Base-by-base conservation (phyloP, 2,113 vertebrate species). In the Rhizomys pruinosus region DNA sequence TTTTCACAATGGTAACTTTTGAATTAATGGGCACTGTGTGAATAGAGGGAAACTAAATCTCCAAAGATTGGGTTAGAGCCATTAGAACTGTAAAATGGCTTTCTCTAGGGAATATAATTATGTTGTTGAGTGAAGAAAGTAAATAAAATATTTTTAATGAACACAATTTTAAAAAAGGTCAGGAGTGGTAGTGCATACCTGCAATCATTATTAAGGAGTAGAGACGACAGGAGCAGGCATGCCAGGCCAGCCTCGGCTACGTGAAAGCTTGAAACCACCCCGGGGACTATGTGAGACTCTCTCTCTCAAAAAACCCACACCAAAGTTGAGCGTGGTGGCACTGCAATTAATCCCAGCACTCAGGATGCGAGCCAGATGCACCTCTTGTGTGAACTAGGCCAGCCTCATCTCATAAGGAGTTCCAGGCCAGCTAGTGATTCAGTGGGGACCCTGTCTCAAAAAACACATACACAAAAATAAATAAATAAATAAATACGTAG, bases 101-200 rank as follows among this genome's bases (percentile, higher is more conserved):
- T 13, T 57, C 13, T 73, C 25, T 39, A 9, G 52, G 42, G n/a
- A 80, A 87, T 81, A 69, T 22, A 66, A 64, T 71, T 22, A 34
- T 72, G 68, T 78, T 72, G 23, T 8, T 89, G 68, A 96, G 73
- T 27, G 89, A 72, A 86, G 1, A 84, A 72, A 79, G 6, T 84
- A 61, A 81, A 79, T 12, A 90, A 85, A 42, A n/a, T n/a, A n/a
- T n/a, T 81, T 88, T 89, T 47, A 71, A 11, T 22, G 52, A 89
- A 74, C 16, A 44, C 85, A 52, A 4, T 32, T 52, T 52, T 22
- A 20, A 11, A 32, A 22, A 16, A 9, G 23, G 11, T 29, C 32
- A 68, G 42, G 19, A 34, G 63, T 25, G 12, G 34, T 13, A 0
- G 42, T 52, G 34, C 42, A 52, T 16, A 9, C 20, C 29, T 64